These are phyloP conservation scores for Caenorhabditis brenneri DNA, from an alignment of 1,140 invertebrate species.

Conservation along the genomic window DNA sequence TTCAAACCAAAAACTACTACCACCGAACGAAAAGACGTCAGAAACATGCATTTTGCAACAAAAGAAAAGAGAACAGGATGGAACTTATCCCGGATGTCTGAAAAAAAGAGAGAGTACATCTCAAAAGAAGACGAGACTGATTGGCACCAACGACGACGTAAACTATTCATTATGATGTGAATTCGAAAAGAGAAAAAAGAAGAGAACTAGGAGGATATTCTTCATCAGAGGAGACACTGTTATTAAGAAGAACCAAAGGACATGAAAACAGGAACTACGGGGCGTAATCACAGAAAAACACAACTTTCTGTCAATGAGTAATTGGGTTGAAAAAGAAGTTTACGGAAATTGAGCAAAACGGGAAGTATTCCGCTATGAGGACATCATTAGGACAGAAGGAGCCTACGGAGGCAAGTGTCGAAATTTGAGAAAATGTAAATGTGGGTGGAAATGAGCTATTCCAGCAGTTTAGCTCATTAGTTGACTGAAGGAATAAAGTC, in stretches of 20 bases:
- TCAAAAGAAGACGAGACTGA: constrained; percentile 12
- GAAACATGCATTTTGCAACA: background rate
- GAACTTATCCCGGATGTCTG: constrained; percentile 21
- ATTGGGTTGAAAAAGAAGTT: background rate
- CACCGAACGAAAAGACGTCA: background rate
- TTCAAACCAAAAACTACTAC: no score
- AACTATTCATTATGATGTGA: constrained; percentile 18
- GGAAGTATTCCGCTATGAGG: background rate
- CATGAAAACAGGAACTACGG: constrained; percentile 9
- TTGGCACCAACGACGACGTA: constrained; percentile 10
- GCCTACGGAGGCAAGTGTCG: background rate
- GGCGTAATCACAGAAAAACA: background rate
- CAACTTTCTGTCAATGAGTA: background rate
- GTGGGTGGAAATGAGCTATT: constrained; percentile 29
- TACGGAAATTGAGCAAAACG: background rate
- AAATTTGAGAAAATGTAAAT: constrained; percentile 19
- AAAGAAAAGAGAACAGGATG: background rate
- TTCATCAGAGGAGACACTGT: background rate
- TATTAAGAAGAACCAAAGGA: background rate
- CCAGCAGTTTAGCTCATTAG: constrained; percentile 2
- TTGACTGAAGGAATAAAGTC: background rate
- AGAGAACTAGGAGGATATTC: background rate
- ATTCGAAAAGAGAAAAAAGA: background rate
- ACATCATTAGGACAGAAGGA: constrained; percentile 2
- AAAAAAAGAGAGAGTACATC: background rate